Percentiles rank a stretch among this genome's conserved stretches.
Evolutionary conservation across 1,140 invertebrate genomes (phyloP).

Genomic region (Apis mellifera): Amel_HAv3.1 CM009941.2:10174501-10175000

Average conservation of each 20-base stretch:
- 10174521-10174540: no score
- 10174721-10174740: constrained; percentile 31
- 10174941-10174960: constrained; percentile 67
- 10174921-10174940: constrained; percentile 16
- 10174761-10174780: constrained; percentile 42
- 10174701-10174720: constrained; percentile 41
- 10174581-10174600: no score
- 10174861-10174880: no score
- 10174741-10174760: constrained; percentile 16
- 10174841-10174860: neutral
- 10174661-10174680: no score
- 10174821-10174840: constrained; percentile 35
- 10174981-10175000: constrained; percentile 58
- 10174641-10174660: neutral
- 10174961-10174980: constrained; percentile 54
- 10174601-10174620: no score
- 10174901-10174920: no score
- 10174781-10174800: constrained; percentile 52
- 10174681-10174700: neutral
- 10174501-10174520: no score
- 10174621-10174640: neutral
- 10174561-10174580: no score
- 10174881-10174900: no score
- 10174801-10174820: constrained; percentile 14
- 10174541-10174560: no score